Evolutionary conservation across 2,797 vertebrate species (phyloP).

Genomic region (Cephalopachus bancanus): DNA sequence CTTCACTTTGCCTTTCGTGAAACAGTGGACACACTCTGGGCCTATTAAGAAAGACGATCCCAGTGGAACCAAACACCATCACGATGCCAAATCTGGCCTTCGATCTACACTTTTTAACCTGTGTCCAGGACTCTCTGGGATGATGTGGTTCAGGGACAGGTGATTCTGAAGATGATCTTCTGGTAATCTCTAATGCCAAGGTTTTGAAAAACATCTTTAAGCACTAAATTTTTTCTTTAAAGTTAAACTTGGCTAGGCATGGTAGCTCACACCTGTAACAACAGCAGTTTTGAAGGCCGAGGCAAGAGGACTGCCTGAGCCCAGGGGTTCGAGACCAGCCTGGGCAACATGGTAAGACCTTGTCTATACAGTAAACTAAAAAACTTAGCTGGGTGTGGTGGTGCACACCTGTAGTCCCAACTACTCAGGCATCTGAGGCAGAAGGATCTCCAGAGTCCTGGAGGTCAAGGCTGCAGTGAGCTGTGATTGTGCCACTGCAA

Average conservation of each 20-base stretch:
- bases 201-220: background rate
- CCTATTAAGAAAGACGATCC: background rate
- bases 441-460: no score
- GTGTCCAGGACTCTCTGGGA: fast-evolving
- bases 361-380: no score
- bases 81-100: fast-evolving
- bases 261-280: no score
- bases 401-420: no score
- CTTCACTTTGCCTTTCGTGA: background rate
- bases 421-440: no score
- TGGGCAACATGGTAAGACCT: no score
- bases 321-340: no score
- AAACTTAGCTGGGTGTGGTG: no score
- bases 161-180: fast-evolving
- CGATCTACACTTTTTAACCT: background rate
- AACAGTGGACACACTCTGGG: fast-evolving
- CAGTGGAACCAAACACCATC: background rate
- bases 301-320: no score
- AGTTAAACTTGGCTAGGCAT: background rate
- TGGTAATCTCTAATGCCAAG: background rate
- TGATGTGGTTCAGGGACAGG: fast-evolving
- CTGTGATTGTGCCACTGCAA: no score
- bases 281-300: no score
- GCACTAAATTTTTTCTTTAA: background rate
- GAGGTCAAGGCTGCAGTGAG: no score